Conservation (phyloP, 2,888 invertebrate genomes). For the Leptinotarsa tumamoca region DNA sequence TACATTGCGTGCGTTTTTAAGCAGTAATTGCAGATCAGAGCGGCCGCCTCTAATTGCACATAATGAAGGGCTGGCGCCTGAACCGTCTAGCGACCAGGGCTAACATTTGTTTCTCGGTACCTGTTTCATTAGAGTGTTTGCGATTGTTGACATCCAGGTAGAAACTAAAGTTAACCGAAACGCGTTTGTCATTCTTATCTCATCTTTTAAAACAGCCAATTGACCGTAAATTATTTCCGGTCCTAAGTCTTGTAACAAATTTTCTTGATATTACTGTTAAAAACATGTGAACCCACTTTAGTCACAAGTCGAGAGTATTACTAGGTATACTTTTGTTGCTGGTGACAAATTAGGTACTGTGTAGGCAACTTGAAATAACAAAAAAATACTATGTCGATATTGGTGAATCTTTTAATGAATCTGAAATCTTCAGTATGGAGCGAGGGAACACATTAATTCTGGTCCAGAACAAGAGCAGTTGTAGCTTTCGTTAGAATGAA, state of each 20-base stretch:
- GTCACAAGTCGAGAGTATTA: no score
- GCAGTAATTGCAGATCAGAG: conserved; percentile 46
- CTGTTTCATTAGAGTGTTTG: conserved; percentile 6
- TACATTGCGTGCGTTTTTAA: conserved; percentile 40
- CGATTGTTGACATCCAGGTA: conserved; percentile 21
- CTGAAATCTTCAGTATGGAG: no score
- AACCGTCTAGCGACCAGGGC: conserved; percentile 25
- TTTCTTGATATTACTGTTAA: not conserved
- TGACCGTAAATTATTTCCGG: conserved; percentile 17
- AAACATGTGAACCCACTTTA: no score
- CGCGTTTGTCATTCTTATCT: conserved; percentile 32
- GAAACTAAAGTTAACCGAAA: not conserved
- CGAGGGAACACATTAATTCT: no score
- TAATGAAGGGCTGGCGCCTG: conserved; percentile 49
- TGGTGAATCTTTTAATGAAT: no score
- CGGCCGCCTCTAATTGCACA: conserved; percentile 44
- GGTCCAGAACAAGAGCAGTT: no score
- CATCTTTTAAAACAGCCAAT: conserved; percentile 12
- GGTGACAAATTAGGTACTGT: no score
- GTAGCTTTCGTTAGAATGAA: no score
- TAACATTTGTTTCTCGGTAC: conserved; percentile 13
- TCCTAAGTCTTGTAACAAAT: not conserved
- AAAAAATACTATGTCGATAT: no score
- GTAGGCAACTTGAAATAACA: no score
- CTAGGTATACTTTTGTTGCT: no score